phyloP scores from a whole-genome alignment of 2,113 vertebrate genomes.

The Solea solea region DNA sequence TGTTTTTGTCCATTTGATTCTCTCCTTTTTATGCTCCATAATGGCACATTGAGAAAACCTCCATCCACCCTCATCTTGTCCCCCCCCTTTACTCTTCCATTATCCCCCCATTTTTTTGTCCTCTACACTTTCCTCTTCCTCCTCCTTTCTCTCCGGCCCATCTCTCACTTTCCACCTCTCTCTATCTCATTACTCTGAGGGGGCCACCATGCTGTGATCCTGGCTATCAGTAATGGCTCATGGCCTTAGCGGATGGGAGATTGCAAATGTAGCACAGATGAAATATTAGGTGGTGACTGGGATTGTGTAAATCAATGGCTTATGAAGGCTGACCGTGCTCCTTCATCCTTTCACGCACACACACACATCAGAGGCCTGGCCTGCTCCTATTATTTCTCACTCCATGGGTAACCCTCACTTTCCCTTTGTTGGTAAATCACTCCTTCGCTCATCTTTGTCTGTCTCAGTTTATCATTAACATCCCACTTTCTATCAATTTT shows the following conservation, averaged over 20 bases:
- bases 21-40: conserved; percentile 73
- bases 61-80: conserved; percentile 69
- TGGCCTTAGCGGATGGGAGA: conserved; percentile 69
- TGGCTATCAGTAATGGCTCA: conserved; percentile 75
- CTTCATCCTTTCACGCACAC: conserved; percentile 32
- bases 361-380: conserved; percentile 40
- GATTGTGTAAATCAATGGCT: conserved; percentile 78
- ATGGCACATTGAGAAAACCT: conserved; percentile 70
- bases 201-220: conserved; percentile 74
- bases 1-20: conserved; percentile 69
- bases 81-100: conserved; percentile 60
- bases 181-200: conserved; percentile 74
- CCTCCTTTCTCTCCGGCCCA: conserved; percentile 41
- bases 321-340: conserved; percentile 72
- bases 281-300: conserved; percentile 72
- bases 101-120: conserved; percentile 52
- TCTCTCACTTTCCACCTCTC: conserved; percentile 70
- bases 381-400: conserved; percentile 46
- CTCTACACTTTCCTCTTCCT: conserved; percentile 11
- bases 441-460: conserved; percentile 31
- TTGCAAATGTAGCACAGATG: conserved; percentile 74
- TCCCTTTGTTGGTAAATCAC: conserved; percentile 62
- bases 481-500: conserved; percentile 41
- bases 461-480: conserved; percentile 52
- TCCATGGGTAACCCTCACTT: conserved; percentile 44